Evolutionary conservation across 2,113 vertebrate genomes (phyloP).

Genomic region (Mus pahari): DNA sequence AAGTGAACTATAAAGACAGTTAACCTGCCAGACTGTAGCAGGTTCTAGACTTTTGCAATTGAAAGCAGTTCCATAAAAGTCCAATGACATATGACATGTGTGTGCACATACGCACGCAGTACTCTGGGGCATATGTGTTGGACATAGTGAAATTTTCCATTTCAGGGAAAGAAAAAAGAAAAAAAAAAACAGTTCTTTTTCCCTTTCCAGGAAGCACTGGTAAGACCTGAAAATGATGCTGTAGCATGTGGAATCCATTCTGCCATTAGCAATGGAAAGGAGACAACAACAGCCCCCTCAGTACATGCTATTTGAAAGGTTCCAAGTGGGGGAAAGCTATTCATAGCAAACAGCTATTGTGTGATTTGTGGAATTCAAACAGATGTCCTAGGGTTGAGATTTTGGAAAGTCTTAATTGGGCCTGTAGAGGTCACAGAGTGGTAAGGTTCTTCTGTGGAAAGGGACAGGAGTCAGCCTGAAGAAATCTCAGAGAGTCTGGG

Average conservation of each 20-base stretch:
- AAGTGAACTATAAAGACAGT: background rate
- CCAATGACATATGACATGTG: too few relatives aligned
- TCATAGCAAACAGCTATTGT: slow-evolving; percentile 59
- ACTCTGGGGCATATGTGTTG: slow-evolving; percentile 19
- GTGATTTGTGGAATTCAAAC: slow-evolving; percentile 82
- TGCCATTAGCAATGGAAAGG: slow-evolving; percentile 48
- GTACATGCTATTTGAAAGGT: background rate
- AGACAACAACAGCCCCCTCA: background rate
- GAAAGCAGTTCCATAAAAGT: slow-evolving; percentile 1
- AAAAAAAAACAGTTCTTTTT: background rate
- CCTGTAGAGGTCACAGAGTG: slow-evolving; percentile 59
- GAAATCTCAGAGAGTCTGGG: slow-evolving; percentile 30
- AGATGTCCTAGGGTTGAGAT: slow-evolving; percentile 76
- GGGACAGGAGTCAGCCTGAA: slow-evolving; percentile 32
- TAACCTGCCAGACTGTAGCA: background rate
- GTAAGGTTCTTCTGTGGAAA: slow-evolving; percentile 48
- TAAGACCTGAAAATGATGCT: slow-evolving; percentile 54
- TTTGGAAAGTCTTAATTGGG: slow-evolving; percentile 59
- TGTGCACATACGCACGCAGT: background rate
- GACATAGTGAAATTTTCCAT: background rate
- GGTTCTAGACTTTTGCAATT: background rate
- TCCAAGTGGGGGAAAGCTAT: slow-evolving; percentile 54
- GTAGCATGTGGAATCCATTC: slow-evolving; percentile 61
- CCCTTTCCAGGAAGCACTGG: slow-evolving; percentile 42
- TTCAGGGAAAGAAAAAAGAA: background rate